Conservation (phyloP, 2,888 invertebrate species). For the Cryptocheilus praepositus region DNA sequence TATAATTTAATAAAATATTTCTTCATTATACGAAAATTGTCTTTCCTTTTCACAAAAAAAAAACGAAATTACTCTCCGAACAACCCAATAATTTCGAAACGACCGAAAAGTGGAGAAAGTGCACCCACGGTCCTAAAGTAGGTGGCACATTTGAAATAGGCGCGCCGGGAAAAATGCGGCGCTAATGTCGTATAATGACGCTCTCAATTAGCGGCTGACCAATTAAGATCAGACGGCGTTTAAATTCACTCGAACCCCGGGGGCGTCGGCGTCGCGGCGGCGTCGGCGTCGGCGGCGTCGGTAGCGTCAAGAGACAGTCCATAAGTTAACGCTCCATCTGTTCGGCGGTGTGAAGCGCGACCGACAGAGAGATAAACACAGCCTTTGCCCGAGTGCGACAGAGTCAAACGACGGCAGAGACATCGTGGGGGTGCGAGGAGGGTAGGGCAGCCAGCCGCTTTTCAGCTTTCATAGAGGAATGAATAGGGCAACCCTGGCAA, state of each 20-base stretch:
- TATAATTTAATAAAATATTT: too few relatives aligned
- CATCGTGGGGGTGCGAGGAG: not conserved
- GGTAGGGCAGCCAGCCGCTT: constrained; percentile 52
- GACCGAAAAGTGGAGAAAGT: too few relatives aligned
- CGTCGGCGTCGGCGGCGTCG: not conserved
- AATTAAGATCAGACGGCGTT: constrained; percentile 65
- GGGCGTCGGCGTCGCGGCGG: constrained; percentile 17
- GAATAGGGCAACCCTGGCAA: constrained; percentile 71
- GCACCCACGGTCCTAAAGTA: too few relatives aligned
- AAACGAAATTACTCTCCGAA: too few relatives aligned
- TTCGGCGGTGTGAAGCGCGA: constrained; percentile 35
- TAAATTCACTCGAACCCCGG: constrained; percentile 54
- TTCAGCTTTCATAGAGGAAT: constrained; percentile 71
- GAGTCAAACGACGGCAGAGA: not conserved
- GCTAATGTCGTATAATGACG: constrained; percentile 57
- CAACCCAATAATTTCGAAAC: too few relatives aligned
- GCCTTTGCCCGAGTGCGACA: not conserved
- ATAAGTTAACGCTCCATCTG: constrained; percentile 54
- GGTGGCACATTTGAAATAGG: too few relatives aligned
- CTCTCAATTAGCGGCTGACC: constrained; percentile 67
- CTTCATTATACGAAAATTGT: too few relatives aligned
- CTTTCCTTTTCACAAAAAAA: too few relatives aligned
- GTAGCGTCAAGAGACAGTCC: constrained; percentile 22
- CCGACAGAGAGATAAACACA: constrained; percentile 5
- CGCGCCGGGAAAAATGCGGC: constrained; percentile 28